Conservation (phyloP, 2,797 vertebrate genomes). For the Chiroxiphia lanceolata region DNA sequence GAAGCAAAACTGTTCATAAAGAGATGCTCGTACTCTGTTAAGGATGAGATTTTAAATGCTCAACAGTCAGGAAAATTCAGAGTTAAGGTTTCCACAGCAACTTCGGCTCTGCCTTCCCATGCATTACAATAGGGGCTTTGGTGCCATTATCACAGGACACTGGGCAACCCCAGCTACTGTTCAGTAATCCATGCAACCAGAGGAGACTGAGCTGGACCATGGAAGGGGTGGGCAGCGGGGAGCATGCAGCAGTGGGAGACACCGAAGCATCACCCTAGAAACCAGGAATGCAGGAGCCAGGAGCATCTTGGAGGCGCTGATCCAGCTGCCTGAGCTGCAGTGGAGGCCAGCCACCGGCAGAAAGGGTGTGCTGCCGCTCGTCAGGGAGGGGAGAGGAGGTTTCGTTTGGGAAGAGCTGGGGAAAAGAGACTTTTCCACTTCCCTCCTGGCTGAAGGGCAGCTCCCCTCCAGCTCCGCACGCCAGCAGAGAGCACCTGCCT, state of each 20-base stretch:
- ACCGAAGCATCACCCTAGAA: neutral
- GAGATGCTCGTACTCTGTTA: neutral
- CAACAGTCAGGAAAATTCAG: neutral
- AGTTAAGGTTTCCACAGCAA: conserved; percentile 55
- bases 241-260: neutral
- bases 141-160: conserved; percentile 15
- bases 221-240: neutral
- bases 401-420: neutral
- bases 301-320: neutral
- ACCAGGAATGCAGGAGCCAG: neutral
- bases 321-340: neutral
- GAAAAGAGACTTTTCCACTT: neutral
- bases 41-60: neutral
- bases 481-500: neutral
- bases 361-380: neutral
- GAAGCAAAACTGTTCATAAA: neutral
- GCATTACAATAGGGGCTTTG: conserved; percentile 1
- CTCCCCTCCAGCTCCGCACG: neutral
- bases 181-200: neutral
- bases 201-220: neutral
- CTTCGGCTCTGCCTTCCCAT: neutral
- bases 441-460: neutral
- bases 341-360: neutral
- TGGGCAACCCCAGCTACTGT: neutral
- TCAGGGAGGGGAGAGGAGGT: neutral